Conservation (phyloP, 2,797 vertebrate genomes). For the Acestrorhynchus altus region DNA sequence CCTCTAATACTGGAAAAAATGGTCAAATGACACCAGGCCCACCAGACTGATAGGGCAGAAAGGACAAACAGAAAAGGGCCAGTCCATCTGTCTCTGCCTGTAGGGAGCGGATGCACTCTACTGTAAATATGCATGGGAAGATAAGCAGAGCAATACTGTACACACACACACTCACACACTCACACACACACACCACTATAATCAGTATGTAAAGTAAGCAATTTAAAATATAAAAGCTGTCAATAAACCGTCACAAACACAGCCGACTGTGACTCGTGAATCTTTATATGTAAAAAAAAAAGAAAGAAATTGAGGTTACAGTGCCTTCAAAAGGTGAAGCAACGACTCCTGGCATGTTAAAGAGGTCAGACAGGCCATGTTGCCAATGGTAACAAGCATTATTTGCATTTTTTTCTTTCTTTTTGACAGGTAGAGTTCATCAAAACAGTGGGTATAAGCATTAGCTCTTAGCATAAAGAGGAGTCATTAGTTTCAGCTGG, state of each 20-base stretch:
- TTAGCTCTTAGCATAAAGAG: slow-evolving; percentile 25
- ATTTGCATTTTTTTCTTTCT: background rate
- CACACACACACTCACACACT: background rate
- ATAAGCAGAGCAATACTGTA: slow-evolving; percentile 27
- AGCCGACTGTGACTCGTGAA: background rate
- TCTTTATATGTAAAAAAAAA: background rate
- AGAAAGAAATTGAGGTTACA: background rate
- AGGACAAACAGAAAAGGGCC: slow-evolving; percentile 41
- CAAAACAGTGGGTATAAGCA: slow-evolving; percentile 16
- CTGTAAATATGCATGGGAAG: slow-evolving; percentile 47
- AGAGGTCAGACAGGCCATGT: background rate
- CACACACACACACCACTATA: background rate
- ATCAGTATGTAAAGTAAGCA: background rate
- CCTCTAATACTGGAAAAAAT: slow-evolving; percentile 8
- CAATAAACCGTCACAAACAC: background rate
- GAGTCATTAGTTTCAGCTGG: slow-evolving; percentile 22
- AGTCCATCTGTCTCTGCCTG: slow-evolving; percentile 50
- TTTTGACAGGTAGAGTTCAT: background rate
- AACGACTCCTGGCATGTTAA: background rate
- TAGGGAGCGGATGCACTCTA: slow-evolving; percentile 24
- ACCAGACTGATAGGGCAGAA: slow-evolving; percentile 43
- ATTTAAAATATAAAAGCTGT: background rate
- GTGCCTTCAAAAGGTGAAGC: background rate
- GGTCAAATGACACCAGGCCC: slow-evolving; percentile 29
- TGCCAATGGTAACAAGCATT: background rate